phyloP scores from a whole-genome alignment of 2,113 vertebrate species.

The Fulmarus glacialis region DNA sequence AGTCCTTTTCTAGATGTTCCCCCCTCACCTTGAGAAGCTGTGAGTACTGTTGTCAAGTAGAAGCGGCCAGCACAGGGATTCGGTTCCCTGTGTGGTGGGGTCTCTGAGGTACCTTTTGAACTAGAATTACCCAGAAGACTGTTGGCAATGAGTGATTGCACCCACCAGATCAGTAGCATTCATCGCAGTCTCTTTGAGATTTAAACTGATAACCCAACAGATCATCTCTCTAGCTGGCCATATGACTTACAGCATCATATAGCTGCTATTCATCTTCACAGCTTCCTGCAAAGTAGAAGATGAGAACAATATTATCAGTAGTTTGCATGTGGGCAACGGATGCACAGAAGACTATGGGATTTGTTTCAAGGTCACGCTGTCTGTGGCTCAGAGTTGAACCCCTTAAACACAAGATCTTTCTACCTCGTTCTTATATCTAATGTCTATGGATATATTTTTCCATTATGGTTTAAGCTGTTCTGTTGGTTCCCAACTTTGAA shows the following conservation, averaged over 20 bases:
- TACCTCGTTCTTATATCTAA: not conserved
- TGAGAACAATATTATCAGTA: not conserved
- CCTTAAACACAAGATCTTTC: not conserved
- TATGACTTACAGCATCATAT: not conserved
- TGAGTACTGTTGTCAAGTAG: not conserved
- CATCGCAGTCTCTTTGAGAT: not conserved
- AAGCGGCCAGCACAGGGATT: not conserved
- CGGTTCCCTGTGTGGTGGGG: not conserved
- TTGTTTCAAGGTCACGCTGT: not conserved
- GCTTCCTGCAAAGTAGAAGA: not conserved
- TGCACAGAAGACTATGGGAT: not conserved
- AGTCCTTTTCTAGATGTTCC: not conserved
- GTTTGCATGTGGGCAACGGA: constrained; percentile 10
- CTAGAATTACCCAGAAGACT: not conserved
- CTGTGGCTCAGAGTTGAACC: constrained; percentile 8
- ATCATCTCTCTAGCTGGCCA: not conserved
- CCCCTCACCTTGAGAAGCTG: not conserved
- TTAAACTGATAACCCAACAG: not conserved
- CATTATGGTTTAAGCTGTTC: constrained; percentile 28
- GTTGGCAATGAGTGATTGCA: not conserved
- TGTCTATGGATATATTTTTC: not conserved
- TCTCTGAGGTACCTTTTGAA: not conserved
- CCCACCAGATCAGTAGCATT: not conserved
- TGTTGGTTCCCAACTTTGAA: constrained; percentile 46
- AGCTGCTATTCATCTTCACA: not conserved